Evolutionary conservation across 2,797 vertebrate genomes (phyloP), one percentile per base, ranked within the genome.

Genomic region (Liparis tanakae): DNA sequence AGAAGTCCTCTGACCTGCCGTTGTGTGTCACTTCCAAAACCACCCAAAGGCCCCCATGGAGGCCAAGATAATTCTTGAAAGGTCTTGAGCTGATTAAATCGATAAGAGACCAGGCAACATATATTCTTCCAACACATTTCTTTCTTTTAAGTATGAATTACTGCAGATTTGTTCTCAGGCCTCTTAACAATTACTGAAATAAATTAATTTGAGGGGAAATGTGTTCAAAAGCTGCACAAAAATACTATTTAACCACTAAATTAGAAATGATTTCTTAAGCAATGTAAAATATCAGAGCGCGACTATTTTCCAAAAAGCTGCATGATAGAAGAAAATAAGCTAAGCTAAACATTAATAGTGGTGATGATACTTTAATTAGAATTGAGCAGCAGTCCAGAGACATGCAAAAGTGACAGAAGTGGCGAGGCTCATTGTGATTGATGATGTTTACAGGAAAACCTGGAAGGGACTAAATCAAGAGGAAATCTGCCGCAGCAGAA

Each of bases 361-460:
- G 34, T 61, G 37, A 60, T 0, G 0, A 14, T 48, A 22, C 57
- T 78, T 83, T 72, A 83, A 87, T 81, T 80, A 76, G 22, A 78
- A 60, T 4, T 46, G 60, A 63, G 46, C 56, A 44, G 70, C 54
- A 12, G 76, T 68, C 33, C 51, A 46, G 15, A 74, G 67, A 72
- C 48, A 75, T 69, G 46, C 43, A 66, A 65, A 76, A 72, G 61
- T 61, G 54, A 56, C 59, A 64, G 64, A 65, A 73, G 73, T 51
- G 63, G 58, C n/a, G 7, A 60, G 57, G 33, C 73, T 58, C 43
- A 54, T 70, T 76, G 67, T 84, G 84, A 91, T 88, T 82, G 75
- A 91, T 86, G 68, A 54, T 80, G 83, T 88, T 90, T 84, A 86
- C 80, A 72, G 62, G 41, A 51, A 73, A 79, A 72, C 48, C 22